Evolutionary conservation across 2,113 vertebrate genomes (phyloP).

Genomic region (Furnarius figulus): DNA sequence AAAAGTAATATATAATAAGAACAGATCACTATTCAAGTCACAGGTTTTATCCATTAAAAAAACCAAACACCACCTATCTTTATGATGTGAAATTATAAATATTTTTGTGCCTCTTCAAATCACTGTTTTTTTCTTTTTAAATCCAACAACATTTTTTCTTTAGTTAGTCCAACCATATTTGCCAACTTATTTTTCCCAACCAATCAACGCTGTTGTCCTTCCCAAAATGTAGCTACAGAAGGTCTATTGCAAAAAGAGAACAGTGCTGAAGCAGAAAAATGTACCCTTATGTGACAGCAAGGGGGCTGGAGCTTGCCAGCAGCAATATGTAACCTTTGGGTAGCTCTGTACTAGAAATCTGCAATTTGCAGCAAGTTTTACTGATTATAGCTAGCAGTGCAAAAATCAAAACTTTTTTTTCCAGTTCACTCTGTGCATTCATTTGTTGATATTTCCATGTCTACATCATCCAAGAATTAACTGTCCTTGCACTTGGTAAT

Average conservation of each 20-base stretch:
- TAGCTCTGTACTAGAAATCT: background rate
- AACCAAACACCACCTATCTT: background rate
- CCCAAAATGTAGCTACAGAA: background rate
- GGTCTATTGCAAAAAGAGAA: background rate
- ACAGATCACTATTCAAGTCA: background rate
- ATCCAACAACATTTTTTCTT: background rate
- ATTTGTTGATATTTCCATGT: background rate
- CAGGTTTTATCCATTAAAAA: background rate
- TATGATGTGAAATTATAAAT: background rate
- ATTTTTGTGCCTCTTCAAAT: background rate
- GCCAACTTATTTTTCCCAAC: background rate
- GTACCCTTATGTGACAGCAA: rapidly evolving
- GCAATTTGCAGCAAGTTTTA: background rate
- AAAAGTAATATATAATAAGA: background rate
- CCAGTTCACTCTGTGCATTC: background rate
- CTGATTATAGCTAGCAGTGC: background rate
- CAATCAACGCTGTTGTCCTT: background rate
- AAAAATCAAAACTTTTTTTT: background rate
- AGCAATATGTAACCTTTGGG: background rate
- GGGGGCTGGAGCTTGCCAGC: background rate
- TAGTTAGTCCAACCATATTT: background rate
- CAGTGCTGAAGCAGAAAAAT: background rate
- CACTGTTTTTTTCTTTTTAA: background rate
- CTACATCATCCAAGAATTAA: background rate
- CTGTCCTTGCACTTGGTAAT: background rate